Evolutionary conservation across 2,113 vertebrate genomes (phyloP).

Genomic region (Corythoichthys intestinalis): DNA sequence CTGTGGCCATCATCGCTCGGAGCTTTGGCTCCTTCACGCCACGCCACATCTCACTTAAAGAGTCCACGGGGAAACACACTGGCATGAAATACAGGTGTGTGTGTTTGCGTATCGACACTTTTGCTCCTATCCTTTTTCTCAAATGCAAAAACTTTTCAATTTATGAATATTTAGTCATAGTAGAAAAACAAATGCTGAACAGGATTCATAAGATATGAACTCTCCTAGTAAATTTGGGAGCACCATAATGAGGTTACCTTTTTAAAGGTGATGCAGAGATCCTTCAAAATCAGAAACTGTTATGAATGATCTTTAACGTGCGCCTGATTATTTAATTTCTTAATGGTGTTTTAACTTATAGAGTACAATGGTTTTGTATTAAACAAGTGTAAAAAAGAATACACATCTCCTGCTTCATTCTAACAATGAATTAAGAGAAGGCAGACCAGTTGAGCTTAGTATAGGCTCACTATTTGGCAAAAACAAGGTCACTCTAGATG

Average conservation of each 20-base stretch:
- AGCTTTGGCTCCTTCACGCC: slow-evolving; percentile 95
- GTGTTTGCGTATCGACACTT: not conserved
- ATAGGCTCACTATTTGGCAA: not conserved
- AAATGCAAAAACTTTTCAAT: not conserved
- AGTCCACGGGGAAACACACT: slow-evolving; percentile 96
- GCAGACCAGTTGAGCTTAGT: not conserved
- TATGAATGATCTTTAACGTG: too few species aligned
- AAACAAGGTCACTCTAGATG: not conserved
- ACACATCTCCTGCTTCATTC: too few species aligned
- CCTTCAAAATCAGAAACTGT: not conserved
- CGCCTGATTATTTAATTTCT: too few species aligned
- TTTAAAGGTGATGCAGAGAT: not conserved
- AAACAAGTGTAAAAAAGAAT: too few species aligned
- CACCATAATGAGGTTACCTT: not conserved
- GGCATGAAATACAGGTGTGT: slow-evolving; percentile 99
- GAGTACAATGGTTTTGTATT: too few species aligned
- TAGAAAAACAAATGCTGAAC: not conserved
- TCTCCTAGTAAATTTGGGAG: not conserved
- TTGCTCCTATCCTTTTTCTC: not conserved
- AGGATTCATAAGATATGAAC: not conserved
- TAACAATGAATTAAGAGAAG: not conserved
- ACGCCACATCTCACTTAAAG: slow-evolving; percentile 95
- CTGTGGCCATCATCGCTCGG: slow-evolving; percentile 95
- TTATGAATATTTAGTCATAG: not conserved
- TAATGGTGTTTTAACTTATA: too few species aligned